phyloP scores from a whole-genome alignment of 1,140 invertebrate species.

The Portunus trituberculatus region DNA sequence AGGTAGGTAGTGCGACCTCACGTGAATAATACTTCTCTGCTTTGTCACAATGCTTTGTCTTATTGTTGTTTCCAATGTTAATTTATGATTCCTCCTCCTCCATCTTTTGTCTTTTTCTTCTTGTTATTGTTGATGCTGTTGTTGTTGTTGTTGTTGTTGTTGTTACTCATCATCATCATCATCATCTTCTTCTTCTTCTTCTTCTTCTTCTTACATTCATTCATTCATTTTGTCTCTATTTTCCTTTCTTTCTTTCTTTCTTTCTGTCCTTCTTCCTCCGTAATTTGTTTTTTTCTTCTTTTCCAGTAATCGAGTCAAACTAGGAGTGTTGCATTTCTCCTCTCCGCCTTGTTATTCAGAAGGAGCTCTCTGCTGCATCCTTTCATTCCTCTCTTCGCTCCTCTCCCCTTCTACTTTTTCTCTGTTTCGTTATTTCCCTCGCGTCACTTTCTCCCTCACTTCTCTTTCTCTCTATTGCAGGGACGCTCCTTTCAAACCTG shows the following conservation, averaged over 20 bases:
- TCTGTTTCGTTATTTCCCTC: background rate
- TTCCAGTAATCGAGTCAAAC: background rate
- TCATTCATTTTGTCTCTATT: background rate
- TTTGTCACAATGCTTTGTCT: too few relatives aligned
- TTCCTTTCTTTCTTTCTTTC: background rate
- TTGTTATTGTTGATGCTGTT: too few relatives aligned
- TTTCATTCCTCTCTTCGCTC: background rate
- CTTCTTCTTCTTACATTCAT: background rate
- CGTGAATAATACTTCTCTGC: too few relatives aligned
- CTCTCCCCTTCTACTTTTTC: background rate
- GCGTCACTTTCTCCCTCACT: background rate
- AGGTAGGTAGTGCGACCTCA: too few relatives aligned
- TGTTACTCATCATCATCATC: too few relatives aligned
- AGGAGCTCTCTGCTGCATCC: background rate
- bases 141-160: too few relatives aligned
- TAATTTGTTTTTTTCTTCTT: background rate
- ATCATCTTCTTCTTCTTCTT: background rate
- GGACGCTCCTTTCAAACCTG: background rate
- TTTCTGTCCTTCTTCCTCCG: background rate
- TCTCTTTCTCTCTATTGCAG: background rate
- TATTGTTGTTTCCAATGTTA: too few relatives aligned
- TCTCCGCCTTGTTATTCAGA: conserved; percentile 32
- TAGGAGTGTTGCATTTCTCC: background rate
- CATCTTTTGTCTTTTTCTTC: too few relatives aligned
- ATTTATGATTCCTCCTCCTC: too few relatives aligned